Base-by-base conservation (phyloP, 2,888 invertebrate species). In the Lasioglossum zephyrum region DNA sequence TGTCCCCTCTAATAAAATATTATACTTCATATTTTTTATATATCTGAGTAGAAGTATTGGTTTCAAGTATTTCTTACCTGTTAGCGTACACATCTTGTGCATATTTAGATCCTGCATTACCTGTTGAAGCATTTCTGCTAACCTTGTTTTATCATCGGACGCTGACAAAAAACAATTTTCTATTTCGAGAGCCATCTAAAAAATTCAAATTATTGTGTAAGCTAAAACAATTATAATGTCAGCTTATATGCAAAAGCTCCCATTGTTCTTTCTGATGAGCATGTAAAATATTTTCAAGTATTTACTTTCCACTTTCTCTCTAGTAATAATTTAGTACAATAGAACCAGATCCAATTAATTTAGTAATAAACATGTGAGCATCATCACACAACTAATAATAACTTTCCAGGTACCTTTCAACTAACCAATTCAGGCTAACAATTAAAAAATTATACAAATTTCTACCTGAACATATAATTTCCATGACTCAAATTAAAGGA, bases 91-190 rank as follows among this genome's bases (percentile, higher is more conserved):
- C 93, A 97, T 97, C 91, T 97, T 97, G 90, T 97, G 96, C 31
- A 96, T 97, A 95, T 99, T 99, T 76, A 99, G 95, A 93, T 98
- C 98, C 57, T 97, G 96, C 87, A 98, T 96, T 4, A 99, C 97
- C 93, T 98, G 97, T 41, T 96, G 96, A 75, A 99, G 96, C 90
- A 99, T 96, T 6, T 97, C 97, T 1, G 97, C 97, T 60, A 99
- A 95, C 90, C 97, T 97, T 39, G 95, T 95, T 88, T 97, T 97
- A n/a, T 97, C 97, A 85, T 96, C 96, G 5, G 96, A 96, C 78
- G 96, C 96, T 0, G 98, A 98, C 31, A 99, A 96, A 94, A 99
- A 99, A 77, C 97, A 96, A 82, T 97, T 97, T 94, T 99, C 99
- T 87, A 98, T 96, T 95, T 99, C 98, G 96, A 98, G 96, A 92